A percentile compares a stretch with the other conserved stretches of the same genome.
Evolutionary conservation across 1,140 invertebrate species (phyloP).

Genomic region (Bathynomus jamesi): DNA sequence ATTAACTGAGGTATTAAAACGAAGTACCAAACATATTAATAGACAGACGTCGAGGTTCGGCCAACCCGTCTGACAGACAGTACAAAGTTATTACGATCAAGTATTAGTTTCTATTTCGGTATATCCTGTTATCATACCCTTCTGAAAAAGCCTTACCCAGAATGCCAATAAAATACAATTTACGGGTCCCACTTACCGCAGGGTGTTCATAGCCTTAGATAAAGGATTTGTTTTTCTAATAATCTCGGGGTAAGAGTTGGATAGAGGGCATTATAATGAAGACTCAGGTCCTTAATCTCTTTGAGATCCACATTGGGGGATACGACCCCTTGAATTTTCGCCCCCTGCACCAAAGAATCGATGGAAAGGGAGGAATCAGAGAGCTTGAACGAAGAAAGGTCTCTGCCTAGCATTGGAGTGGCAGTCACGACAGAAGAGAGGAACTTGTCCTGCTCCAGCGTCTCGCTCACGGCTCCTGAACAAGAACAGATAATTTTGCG

Average conservation of each 20-base stretch:
- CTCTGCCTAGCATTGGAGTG: constrained; percentile 57
- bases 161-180: too few species aligned
- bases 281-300: neutral
- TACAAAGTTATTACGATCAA: too few species aligned
- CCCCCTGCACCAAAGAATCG: constrained; percentile 51
- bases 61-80: too few species aligned
- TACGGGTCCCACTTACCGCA: constrained; percentile 56
- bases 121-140: too few species aligned
- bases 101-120: too few species aligned
- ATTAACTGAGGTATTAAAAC: too few species aligned
- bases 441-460: constrained; percentile 72
- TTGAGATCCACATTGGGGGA: neutral
- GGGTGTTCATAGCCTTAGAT: constrained; percentile 65
- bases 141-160: too few species aligned
- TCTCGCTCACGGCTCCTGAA: constrained; percentile 52
- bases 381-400: constrained; percentile 57
- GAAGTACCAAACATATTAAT: too few species aligned
- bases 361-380: constrained; percentile 77
- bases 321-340: neutral
- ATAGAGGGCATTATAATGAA: constrained; percentile 23
- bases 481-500: too few species aligned
- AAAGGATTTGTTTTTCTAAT: constrained; percentile 50
- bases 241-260: constrained; percentile 44
- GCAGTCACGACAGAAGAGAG: constrained; percentile 66
- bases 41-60: too few species aligned